Evolutionary conservation across 1,140 invertebrate genomes (phyloP).

Genomic region (Adoxophyes honmai): DNA sequence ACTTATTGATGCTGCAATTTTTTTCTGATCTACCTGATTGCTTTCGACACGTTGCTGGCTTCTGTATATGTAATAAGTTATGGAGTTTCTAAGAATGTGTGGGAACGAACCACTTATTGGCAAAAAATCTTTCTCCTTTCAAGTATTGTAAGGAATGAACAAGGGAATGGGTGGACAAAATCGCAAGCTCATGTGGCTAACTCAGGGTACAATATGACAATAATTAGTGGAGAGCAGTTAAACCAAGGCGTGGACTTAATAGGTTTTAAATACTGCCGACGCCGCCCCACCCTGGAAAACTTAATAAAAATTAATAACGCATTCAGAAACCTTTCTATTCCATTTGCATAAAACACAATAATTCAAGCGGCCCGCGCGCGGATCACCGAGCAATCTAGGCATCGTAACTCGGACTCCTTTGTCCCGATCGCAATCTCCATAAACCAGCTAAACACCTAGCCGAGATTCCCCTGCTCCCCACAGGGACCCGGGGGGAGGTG

Average conservation of each 20-base stretch:
- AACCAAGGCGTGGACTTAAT: no score
- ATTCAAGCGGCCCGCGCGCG: neutral
- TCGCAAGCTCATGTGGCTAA: no score
- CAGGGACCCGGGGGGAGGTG: conserved; percentile 19
- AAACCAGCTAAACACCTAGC: conserved; percentile 68
- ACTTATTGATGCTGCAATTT: neutral
- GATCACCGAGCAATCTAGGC: conserved; percentile 40
- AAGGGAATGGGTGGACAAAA: no score
- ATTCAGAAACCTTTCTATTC: neutral
- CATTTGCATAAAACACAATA: conserved; percentile 11
- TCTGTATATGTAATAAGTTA: no score
- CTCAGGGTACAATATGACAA: no score
- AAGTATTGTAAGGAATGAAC: no score
- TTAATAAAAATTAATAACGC: neutral
- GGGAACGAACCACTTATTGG: no score
- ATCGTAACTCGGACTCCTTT: conserved; percentile 49
- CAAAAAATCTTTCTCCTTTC: no score
- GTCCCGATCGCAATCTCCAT: conserved; percentile 69
- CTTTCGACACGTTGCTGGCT: neutral
- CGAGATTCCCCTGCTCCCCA: conserved; percentile 42
- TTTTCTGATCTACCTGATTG: neutral
- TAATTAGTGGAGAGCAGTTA: no score
- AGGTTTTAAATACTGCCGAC: no score
- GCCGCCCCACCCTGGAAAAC: no score
- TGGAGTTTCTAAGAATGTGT: no score